phyloP scores from a whole-genome alignment of 2,888 invertebrate species.

The Sarcophaga rosellei region DNA sequence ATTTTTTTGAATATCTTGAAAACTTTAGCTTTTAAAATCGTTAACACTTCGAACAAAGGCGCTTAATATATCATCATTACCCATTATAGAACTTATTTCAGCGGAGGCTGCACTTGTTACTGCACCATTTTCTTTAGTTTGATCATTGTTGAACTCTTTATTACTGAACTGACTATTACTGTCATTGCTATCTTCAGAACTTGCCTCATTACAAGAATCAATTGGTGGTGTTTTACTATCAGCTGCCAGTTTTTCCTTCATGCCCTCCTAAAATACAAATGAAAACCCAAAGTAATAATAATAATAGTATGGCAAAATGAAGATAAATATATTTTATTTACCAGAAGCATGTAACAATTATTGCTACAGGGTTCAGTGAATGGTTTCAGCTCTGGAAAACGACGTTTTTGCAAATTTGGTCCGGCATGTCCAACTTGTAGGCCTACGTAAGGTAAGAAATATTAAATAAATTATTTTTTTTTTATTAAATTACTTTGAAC shows the following conservation, averaged over 20 bases:
- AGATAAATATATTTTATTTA: slow-evolving; percentile 77
- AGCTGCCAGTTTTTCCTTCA: slow-evolving; percentile 90
- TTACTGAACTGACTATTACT: slow-evolving; percentile 90
- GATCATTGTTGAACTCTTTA: slow-evolving; percentile 79
- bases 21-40: too few relatives aligned
- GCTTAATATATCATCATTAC: slow-evolving; percentile 65
- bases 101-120: slow-evolving; percentile 78
- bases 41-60: too few relatives aligned
- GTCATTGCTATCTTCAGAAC: slow-evolving; percentile 96
- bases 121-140: slow-evolving; percentile 77
- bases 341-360: slow-evolving; percentile 94
- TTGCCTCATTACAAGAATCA: slow-evolving; percentile 96
- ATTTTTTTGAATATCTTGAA: too few relatives aligned
- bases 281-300: neutral
- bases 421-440: slow-evolving; percentile 94
- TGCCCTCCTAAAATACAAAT: slow-evolving; percentile 85
- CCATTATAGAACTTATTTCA: slow-evolving; percentile 80
- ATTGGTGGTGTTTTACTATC: slow-evolving; percentile 84
- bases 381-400: slow-evolving; percentile 93
- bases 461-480: neutral
- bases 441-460: slow-evolving; percentile 82
- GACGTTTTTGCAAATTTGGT: slow-evolving; percentile 92
- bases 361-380: slow-evolving; percentile 93
- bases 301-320: slow-evolving; percentile 3
- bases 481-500: neutral